phyloP scores from a whole-genome alignment of 2,113 vertebrate species.

The Daboia siamensis region DNA sequence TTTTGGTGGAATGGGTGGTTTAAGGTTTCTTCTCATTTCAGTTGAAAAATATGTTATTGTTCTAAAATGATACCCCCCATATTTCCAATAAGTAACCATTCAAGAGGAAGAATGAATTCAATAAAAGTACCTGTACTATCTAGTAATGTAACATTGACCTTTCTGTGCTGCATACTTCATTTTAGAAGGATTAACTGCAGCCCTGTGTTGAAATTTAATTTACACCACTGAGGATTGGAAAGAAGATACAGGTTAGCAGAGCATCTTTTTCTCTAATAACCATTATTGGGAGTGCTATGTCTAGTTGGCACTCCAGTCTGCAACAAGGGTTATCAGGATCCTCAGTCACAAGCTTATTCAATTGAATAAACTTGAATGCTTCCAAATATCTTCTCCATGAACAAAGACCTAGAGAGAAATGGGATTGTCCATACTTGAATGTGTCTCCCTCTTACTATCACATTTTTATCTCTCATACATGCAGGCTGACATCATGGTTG shows the following conservation, averaged over 20 bases:
- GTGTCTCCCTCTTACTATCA: background rate
- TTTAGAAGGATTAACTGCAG: conserved; percentile 34
- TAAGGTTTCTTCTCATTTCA: conserved; percentile 27
- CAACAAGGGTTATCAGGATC: background rate
- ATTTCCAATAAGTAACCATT: conserved; percentile 53
- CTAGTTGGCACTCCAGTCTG: background rate
- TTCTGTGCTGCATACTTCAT: conserved; percentile 25
- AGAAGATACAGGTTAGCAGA: background rate
- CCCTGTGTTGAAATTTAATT: background rate
- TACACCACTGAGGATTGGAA: background rate
- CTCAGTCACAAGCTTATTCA: background rate
- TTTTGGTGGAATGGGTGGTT: conserved; percentile 32
- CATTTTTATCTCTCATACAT: background rate
- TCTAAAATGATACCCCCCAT: conserved; percentile 47
- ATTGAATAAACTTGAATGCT: background rate
- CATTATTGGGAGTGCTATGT: background rate
- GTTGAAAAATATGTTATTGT: conserved; percentile 46
- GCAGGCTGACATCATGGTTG: background rate
- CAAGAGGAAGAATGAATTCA: conserved; percentile 45
- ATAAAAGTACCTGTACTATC: conserved; percentile 38
- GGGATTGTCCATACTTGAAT: background rate
- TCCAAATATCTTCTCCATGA: background rate
- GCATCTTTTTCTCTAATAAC: background rate
- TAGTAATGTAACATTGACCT: conserved; percentile 62
- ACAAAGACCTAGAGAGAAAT: background rate